Conservation (phyloP, 2,113 vertebrate genomes). For the Sinocyclocheilus anophthalmus region DNA sequence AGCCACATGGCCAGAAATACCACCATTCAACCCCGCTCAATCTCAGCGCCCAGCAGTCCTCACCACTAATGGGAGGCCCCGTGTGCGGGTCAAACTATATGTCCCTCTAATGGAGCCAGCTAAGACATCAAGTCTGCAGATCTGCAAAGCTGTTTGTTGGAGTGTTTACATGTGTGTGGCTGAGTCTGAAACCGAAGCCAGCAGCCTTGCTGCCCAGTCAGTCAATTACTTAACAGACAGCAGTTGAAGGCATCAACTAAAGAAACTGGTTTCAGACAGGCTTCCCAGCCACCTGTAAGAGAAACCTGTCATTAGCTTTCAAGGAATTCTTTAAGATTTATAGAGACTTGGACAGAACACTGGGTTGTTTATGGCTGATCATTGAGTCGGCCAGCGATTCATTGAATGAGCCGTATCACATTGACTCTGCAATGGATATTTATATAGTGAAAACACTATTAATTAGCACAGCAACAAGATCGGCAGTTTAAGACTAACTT, state of each 20-base stretch:
- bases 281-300: neutral
- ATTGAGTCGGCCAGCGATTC: too few relatives aligned
- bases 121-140: slow-evolving; percentile 13
- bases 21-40: slow-evolving; percentile 38
- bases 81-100: slow-evolving; percentile 39
- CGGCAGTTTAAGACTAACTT: too few relatives aligned
- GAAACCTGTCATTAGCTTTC: too few relatives aligned
- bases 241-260: neutral
- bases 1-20: slow-evolving; percentile 60
- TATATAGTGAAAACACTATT: too few relatives aligned
- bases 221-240: slow-evolving; percentile 14
- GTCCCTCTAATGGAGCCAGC: slow-evolving; percentile 28
- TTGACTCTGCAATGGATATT: too few relatives aligned
- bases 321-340: too few relatives aligned
- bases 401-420: too few relatives aligned
- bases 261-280: neutral
- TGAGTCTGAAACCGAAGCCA: slow-evolving; percentile 16
- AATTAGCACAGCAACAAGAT: too few relatives aligned
- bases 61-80: slow-evolving; percentile 55
- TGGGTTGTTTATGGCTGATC: too few relatives aligned
- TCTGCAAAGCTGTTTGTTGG: slow-evolving; percentile 15
- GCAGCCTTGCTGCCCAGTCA: slow-evolving; percentile 12
- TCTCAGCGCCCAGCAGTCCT: slow-evolving; percentile 50
- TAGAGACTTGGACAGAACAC: too few relatives aligned
- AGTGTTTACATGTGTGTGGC: slow-evolving; percentile 20